Evolutionary conservation across 2,888 invertebrate species (phyloP), one percentile per base, ranked within the genome.

Genomic region (Zeuzera pyrina): DNA sequence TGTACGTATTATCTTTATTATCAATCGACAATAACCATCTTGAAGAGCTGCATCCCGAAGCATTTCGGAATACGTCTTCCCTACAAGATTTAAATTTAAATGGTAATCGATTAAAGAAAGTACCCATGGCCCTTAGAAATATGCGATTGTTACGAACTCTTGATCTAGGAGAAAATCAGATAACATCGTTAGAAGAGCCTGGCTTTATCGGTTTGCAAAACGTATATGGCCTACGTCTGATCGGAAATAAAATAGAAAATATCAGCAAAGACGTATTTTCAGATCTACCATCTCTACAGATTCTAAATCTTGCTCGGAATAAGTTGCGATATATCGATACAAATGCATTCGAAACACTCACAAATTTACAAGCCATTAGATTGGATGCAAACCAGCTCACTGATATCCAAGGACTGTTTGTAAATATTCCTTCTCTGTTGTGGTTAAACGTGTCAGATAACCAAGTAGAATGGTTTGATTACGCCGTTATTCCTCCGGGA

Each of bases 371-470:
- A 73, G 94, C 94, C 3, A 90, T 96, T 41, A 86, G 95, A 43
- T 74, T 97, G 44, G 95, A 96, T 67, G 91, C 92, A 36, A 97
- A 97, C 83, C 87, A 88, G 45, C 77, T 97, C 36, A 89, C 88
- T 34, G 91, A 94, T 67, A 89, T 96, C 44, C 91, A 91, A 60
- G 92, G 92, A 23, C 84, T 95, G 42, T 95, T 96, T 67, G 88
- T 89, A 48, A 91, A 94, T 67, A 89, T 94, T 61, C 90, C 91
- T 7, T 91, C 91, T 52, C 78, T 96, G 47, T 85, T 94, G 57
- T 95, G 94, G 94, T 79, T 96, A 32, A 96, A 96, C 77, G 91
- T 96, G 57, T 94, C 94, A 44, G 94, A 94, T 81, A 96, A 96
- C 85, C 89, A 90, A 66, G 86, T 96, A 58, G 89, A 91, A 61